A percentile compares a stretch with the other conserved stretches of the same genome.
Evolutionary conservation across 2,888 invertebrate species (phyloP).

Genomic region (Dusona sp.): DNA sequence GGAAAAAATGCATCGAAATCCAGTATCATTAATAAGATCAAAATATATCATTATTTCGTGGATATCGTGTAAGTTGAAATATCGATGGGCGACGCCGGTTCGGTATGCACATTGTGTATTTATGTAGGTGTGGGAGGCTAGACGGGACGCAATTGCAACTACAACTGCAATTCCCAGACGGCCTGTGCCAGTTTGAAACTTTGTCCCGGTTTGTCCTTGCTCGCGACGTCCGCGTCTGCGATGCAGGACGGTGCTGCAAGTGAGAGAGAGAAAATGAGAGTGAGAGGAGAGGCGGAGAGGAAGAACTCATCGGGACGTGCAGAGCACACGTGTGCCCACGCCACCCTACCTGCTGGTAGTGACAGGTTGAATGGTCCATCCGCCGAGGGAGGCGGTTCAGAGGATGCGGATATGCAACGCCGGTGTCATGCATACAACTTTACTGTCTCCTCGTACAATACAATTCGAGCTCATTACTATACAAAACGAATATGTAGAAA

Average conservation of each 20-base stretch:
- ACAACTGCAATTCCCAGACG: constrained; percentile 78
- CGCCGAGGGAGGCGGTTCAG: constrained; percentile 65
- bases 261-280: constrained; percentile 7
- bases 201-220: constrained; percentile 82
- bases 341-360: constrained; percentile 72
- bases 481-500: constrained; percentile 23
- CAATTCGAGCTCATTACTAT: constrained; percentile 59
- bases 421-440: constrained; percentile 51
- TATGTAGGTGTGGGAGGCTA: constrained; percentile 52
- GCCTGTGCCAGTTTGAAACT: constrained; percentile 83
- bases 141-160: constrained; percentile 59
- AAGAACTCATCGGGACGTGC: constrained; percentile 43
- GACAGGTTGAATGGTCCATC: constrained; percentile 77
- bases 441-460: constrained; percentile 38
- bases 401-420: constrained; percentile 65
- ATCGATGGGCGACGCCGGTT: constrained; percentile 66
- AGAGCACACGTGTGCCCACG: constrained; percentile 70
- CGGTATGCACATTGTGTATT: constrained; percentile 32
- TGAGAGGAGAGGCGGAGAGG: not conserved
- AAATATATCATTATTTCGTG: constrained; percentile 54
- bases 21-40: not conserved
- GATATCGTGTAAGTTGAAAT: constrained; percentile 58
- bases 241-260: constrained; percentile 40
- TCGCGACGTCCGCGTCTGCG: constrained; percentile 60
- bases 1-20: not conserved